Conservation (phyloP, 2,888 invertebrate species). For the Autographa gamma region DNA sequence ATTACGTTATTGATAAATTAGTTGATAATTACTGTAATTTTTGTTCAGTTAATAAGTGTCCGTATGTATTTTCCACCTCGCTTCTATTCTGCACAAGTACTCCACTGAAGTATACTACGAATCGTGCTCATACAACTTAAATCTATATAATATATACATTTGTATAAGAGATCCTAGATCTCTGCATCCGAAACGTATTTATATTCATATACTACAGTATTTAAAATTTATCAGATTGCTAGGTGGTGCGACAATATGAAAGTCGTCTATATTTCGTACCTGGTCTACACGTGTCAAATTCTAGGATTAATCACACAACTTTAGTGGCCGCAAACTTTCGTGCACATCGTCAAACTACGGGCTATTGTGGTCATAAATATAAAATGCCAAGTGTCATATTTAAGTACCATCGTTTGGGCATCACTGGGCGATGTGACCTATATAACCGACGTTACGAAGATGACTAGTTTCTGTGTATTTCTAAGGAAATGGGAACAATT, state of each 20-base stretch:
- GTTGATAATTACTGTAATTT: too few relatives aligned
- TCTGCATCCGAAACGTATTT: background rate
- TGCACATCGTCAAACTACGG: slow-evolving; percentile 8
- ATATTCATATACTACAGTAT: background rate
- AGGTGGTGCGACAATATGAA: too few relatives aligned
- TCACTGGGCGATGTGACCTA: slow-evolving; percentile 6
- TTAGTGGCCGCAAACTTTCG: slow-evolving; percentile 7
- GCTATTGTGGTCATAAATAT: slow-evolving; percentile 24
- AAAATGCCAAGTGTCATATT: slow-evolving; percentile 28
- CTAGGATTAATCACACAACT: background rate
- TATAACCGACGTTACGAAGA: slow-evolving; percentile 5
- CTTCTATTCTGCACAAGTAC: too few relatives aligned
- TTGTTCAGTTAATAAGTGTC: too few relatives aligned
- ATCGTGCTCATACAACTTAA: too few relatives aligned
- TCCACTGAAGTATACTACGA: too few relatives aligned
- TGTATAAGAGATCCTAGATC: too few relatives aligned
- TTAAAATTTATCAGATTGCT: background rate
- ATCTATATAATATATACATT: too few relatives aligned
- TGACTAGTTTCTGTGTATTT: slow-evolving; percentile 2
- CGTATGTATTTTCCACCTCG: too few relatives aligned
- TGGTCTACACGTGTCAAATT: background rate
- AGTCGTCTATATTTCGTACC: too few relatives aligned
- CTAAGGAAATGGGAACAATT: slow-evolving; percentile 10
- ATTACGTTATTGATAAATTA: too few relatives aligned
- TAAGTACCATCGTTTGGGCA: slow-evolving; percentile 27